These are phyloP conservation scores for Myotis myotis DNA, from an alignment of 2,797 vertebrate genomes.

Conservation along the genomic window DNA sequence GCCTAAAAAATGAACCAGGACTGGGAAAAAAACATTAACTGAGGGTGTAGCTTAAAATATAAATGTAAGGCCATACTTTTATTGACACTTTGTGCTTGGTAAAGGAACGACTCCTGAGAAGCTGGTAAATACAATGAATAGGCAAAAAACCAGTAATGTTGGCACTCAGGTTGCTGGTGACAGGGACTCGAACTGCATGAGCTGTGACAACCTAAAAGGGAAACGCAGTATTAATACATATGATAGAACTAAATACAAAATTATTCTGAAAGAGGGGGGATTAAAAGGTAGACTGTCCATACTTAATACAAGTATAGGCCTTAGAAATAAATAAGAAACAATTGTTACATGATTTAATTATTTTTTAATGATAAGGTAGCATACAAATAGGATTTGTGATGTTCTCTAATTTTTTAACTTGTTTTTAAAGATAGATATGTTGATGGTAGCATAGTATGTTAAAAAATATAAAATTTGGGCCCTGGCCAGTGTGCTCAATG, in stretches of 20 bases:
- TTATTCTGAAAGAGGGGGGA: not conserved
- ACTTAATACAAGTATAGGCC: not conserved
- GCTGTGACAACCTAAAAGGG: slow-evolving; percentile 95
- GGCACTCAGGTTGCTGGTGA: slow-evolving; percentile 96
- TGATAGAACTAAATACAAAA: not conserved
- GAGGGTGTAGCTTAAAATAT: slow-evolving; percentile 8
- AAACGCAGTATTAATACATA: slow-evolving; percentile 22
- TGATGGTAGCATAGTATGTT: not conserved
- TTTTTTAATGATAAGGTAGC: not conserved
- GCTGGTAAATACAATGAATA: slow-evolving; percentile 99
- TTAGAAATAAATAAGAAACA: slow-evolving; percentile 7
- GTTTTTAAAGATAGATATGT: not conserved
- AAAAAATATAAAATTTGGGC: slow-evolving; percentile 18
- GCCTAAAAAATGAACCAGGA: not conserved
- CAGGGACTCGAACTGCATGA: slow-evolving; percentile 96
- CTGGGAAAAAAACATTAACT: not conserved
- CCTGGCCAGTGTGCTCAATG: not conserved
- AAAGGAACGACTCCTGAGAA: slow-evolving; percentile 96
- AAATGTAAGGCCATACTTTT: slow-evolving; percentile 88
- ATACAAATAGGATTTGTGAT: not conserved
- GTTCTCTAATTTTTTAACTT: not conserved
- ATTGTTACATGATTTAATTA: not conserved
- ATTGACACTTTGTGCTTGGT: slow-evolving; percentile 99
- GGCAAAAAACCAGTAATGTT: slow-evolving; percentile 98
- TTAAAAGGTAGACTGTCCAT: not conserved